A percentile compares a stretch with the other conserved stretches of the same genome.
phyloP scores from a whole-genome alignment of 2,888 invertebrate species.

The Periphyllus acericola region DNA sequence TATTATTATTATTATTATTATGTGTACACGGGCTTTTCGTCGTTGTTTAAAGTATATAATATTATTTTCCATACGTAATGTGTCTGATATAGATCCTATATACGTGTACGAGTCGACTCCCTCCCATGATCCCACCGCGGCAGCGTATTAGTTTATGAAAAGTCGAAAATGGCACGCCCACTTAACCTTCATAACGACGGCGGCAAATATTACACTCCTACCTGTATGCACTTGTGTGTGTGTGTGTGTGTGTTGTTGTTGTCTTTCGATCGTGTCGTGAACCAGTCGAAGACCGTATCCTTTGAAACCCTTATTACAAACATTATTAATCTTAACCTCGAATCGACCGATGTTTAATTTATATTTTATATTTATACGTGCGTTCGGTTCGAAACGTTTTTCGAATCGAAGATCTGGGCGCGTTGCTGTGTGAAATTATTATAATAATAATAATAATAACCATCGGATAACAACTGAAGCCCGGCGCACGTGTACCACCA shows the following conservation, averaged over 20 bases:
- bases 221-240: background rate
- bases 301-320: constrained; percentile 24
- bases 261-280: constrained; percentile 21
- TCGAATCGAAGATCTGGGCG: constrained; percentile 22
- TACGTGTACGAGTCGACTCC: background rate
- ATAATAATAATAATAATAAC: constrained; percentile 23
- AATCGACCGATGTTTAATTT: constrained; percentile 45
- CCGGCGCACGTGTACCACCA: background rate
- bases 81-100: constrained; percentile 6
- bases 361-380: constrained; percentile 38
- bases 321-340: constrained; percentile 35
- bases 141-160: constrained; percentile 14
- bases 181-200: constrained; percentile 27
- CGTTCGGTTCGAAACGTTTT: constrained; percentile 10
- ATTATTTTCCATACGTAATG: background rate
- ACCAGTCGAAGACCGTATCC: constrained; percentile 42
- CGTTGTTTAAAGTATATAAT: background rate
- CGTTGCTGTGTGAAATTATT: constrained; percentile 3
- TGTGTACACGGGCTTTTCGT: background rate
- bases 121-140: background rate
- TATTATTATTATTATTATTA: too few relatives aligned
- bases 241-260: background rate
- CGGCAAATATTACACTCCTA: constrained; percentile 19
- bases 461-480: constrained; percentile 13
- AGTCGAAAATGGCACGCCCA: constrained; percentile 37